Conservation (phyloP, 2,888 invertebrate genomes). For the Nowickia ferox region DNA sequence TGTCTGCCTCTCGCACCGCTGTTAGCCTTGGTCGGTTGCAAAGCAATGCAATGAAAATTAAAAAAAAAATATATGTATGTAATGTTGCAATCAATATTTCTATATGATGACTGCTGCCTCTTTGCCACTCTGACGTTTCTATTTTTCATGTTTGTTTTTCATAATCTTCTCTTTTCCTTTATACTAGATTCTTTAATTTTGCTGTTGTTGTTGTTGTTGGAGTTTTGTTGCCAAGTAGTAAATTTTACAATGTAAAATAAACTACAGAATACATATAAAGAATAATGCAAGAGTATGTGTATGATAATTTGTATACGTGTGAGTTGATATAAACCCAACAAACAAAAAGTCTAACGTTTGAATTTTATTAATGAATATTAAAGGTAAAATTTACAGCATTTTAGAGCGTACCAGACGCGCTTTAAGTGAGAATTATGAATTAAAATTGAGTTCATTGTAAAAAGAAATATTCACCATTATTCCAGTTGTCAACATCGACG, state of each 20-base stretch:
- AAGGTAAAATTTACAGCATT: too few relatives aligned
- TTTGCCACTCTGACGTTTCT: slow-evolving; percentile 22
- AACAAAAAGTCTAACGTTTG: background rate
- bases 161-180: slow-evolving; percentile 52
- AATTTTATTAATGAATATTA: background rate
- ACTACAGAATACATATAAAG: slow-evolving; percentile 10
- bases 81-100: slow-evolving; percentile 67
- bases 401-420: too few relatives aligned
- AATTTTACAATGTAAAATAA: slow-evolving; percentile 44
- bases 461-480: too few relatives aligned
- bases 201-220: background rate
- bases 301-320: background rate
- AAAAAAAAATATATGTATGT: slow-evolving; percentile 36
- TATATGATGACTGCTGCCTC: slow-evolving; percentile 32
- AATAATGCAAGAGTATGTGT: background rate
- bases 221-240: slow-evolving; percentile 61
- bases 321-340: background rate
- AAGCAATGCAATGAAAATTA: slow-evolving; percentile 38
- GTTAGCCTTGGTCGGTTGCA: slow-evolving; percentile 53
- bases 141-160: slow-evolving; percentile 46
- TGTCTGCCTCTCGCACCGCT: slow-evolving; percentile 18
- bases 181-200: slow-evolving; percentile 2
- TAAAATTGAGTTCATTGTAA: too few relatives aligned
- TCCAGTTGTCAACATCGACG: too few relatives aligned
- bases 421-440: too few relatives aligned